Percentiles rank a stretch among this genome's conserved stretches.
These are phyloP conservation scores for Drosophila mettleri DNA, from an alignment of 2,888 invertebrate species.

Conservation along the genomic window DNA sequence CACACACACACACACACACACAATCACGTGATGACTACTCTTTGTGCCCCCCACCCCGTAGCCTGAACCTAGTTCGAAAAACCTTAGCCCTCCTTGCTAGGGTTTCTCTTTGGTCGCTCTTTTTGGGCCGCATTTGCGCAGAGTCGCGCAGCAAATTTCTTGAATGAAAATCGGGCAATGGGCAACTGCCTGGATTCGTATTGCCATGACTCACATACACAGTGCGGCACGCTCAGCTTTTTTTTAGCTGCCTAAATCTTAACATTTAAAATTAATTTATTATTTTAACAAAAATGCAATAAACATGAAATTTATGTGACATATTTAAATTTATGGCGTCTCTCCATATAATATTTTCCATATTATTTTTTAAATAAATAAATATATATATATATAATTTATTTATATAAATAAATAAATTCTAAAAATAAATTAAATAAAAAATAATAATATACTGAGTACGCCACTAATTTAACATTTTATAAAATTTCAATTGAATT, in stretches of 20 bases:
- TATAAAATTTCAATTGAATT: background rate
- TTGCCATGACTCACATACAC: slow-evolving; percentile 63
- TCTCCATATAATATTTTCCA: too few species aligned
- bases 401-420: too few species aligned
- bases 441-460: too few species aligned
- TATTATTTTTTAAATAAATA: too few species aligned
- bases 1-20: slow-evolving; percentile 34
- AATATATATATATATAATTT: background rate
- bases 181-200: slow-evolving; percentile 34
- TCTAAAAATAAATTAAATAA: too few species aligned
- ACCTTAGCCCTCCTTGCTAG: slow-evolving; percentile 37
- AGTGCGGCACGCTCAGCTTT: background rate
- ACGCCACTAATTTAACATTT: background rate
- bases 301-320: background rate
- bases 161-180: slow-evolving; percentile 68
- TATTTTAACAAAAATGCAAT: background rate
- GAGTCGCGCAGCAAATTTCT: slow-evolving; percentile 50
- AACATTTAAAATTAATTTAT: background rate
- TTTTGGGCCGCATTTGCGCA: slow-evolving; percentile 58
- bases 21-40: slow-evolving; percentile 65
- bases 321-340: background rate
- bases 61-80: background rate
- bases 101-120: slow-evolving; percentile 64
- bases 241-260: background rate
- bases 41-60: slow-evolving; percentile 4